Evolutionary conservation across 2,113 vertebrate species (phyloP), one percentile per base, ranked within the genome.

Genomic region (Catharus fuscescens): DNA sequence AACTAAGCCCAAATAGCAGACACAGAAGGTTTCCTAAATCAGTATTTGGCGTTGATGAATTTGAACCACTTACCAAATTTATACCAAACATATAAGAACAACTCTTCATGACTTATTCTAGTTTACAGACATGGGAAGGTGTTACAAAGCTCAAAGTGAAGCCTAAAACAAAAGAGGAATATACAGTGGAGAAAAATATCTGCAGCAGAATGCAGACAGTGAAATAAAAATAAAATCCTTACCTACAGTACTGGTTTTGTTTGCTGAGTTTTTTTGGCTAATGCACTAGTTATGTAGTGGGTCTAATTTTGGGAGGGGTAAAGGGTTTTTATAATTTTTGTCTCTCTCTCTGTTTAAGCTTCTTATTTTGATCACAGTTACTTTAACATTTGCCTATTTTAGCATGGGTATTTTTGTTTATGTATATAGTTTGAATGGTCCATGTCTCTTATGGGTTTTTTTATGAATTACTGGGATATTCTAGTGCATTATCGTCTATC

Each of bases 171-270:
- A 73, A 7, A 81, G 5, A n/a, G 1, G 5, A 70, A 34, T 6
- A 10, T 16, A 17, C 14, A 52, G 14, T 1, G 1, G 12, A 2
- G 11, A 17, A 2, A 44, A 74, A 67, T 4, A 31, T 13, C 10
- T 8, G 2, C 28, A 79, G 53, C 2, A 93, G 59, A 80, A 83
- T 2, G 3, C 20, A 83, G 20, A 64, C 13, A 3, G 0, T 10
- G 8, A 70, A 92, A 80, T 54, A 73, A 90, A 94, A 86, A 21
- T 50, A 62, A 90, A 94, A 83, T 24, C 14, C 38, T 80, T 83
- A 88, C 32, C 50, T 52, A 52, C 26, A 17, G 50, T 28, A 18
- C 26, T 29, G 50, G 6, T 52, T 52, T 29, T 52, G 26, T 52
- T 52, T 52, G 26, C 29, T 29, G 50, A 52, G 15, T 10, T 52